A percentile compares a stretch with the other conserved stretches of the same genome.
These are phyloP conservation scores for Amblyornis subalaris DNA, from an alignment of 2,113 vertebrate genomes.

Conservation along the genomic window DNA sequence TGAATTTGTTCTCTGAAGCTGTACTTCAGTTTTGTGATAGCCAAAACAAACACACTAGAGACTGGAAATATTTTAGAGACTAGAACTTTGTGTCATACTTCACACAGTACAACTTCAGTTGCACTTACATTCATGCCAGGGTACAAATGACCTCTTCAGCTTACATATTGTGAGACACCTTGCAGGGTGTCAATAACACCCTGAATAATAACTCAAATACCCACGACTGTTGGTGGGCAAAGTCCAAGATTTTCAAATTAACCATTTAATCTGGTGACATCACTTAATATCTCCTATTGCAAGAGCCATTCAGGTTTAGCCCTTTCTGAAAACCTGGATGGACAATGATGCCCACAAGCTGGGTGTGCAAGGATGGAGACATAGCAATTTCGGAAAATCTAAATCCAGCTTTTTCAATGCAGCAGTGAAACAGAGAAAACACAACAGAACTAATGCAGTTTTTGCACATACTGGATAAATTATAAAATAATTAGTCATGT, in stretches of 20 bases:
- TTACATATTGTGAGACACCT: neutral
- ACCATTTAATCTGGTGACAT: neutral
- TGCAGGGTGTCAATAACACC: too few relatives aligned
- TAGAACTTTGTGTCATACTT: neutral
- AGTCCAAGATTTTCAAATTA: neutral
- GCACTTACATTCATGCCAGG: neutral
- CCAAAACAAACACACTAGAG: neutral
- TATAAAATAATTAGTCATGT: conserved; percentile 73
- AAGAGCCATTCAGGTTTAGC: neutral
- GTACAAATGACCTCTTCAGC: neutral
- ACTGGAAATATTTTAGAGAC: neutral
- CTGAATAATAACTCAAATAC: neutral
- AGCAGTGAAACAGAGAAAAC: conserved; percentile 7
- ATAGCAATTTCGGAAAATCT: neutral
- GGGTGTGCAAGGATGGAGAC: neutral
- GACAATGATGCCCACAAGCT: neutral
- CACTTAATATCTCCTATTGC: neutral
- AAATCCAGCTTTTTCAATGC: neutral
- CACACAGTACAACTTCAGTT: neutral
- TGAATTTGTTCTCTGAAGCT: neutral
- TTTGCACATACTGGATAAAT: conserved; percentile 65
- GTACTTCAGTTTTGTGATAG: neutral
- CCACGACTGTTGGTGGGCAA: neutral
- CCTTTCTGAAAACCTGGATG: neutral
- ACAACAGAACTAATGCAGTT: conserved; percentile 34